These are phyloP conservation scores for Leucosticte australis DNA, from an alignment of 2,113 vertebrate species.

Conservation along the genomic window DNA sequence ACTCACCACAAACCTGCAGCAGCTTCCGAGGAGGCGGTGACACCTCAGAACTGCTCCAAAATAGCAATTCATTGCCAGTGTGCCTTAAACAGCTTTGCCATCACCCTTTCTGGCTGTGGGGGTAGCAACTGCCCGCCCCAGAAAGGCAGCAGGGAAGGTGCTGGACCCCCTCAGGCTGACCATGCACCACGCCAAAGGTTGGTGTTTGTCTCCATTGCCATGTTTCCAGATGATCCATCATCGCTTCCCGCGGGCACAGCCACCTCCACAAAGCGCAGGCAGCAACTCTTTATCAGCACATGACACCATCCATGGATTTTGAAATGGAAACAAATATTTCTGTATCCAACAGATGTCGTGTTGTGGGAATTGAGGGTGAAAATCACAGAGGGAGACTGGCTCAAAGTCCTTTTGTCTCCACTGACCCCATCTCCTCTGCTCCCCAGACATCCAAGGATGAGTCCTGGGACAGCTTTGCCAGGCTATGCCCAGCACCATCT, in stretches of 20 bases:
- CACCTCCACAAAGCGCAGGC: not conserved
- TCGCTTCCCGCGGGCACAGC: not conserved
- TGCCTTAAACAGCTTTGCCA: not conserved
- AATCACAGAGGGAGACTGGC: not conserved
- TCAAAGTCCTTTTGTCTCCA: not conserved
- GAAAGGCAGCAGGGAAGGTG: not conserved
- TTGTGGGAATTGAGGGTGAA: not conserved
- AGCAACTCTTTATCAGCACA: not conserved
- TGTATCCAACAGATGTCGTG: accelerated
- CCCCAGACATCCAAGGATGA: accelerated
- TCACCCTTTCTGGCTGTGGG: not conserved
- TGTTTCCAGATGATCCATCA: not conserved
- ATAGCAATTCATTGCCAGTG: not conserved
- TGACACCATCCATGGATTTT: not conserved
- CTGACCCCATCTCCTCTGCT: not conserved
- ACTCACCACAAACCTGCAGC: not conserved
- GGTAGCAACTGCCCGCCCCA: not conserved
- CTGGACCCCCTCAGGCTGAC: not conserved
- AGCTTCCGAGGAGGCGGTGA: not conserved
- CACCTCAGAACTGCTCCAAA: not conserved
- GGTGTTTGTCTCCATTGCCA: not conserved
- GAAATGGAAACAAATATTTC: slow-evolving; percentile 10
- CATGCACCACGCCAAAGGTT: not conserved
- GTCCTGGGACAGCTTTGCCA: not conserved
- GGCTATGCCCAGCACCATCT: not conserved